phyloP scores from a whole-genome alignment of 2,797 vertebrate genomes.

The Catostomus latipinnis region DNA sequence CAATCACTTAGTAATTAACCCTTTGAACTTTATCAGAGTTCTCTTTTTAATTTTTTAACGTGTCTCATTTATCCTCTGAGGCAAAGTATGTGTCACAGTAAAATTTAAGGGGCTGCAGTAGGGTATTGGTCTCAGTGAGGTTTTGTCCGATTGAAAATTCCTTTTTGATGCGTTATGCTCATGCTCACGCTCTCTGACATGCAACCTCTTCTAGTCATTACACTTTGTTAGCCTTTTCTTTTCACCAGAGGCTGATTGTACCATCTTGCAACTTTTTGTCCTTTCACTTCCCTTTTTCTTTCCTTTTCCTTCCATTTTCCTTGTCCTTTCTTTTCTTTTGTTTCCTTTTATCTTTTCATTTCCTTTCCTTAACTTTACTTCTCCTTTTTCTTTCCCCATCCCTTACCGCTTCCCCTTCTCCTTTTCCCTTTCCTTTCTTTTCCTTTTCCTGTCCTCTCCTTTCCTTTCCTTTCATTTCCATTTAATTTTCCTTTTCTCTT shows the following conservation, averaged over 20 bases:
- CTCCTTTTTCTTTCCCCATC: too few species aligned
- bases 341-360: constrained; percentile 1
- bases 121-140: constrained; percentile 45
- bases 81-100: constrained; percentile 13
- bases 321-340: too few species aligned
- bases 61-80: constrained; percentile 32
- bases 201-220: constrained; percentile 10
- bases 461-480: not conserved
- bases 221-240: not conserved
- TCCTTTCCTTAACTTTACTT: not conserved
- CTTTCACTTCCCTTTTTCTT: too few species aligned
- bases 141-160: constrained; percentile 50
- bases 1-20: too few species aligned
- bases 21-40: not conserved
- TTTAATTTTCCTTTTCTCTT: constrained; percentile 26
- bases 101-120: constrained; percentile 27
- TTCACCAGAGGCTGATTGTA: not conserved
- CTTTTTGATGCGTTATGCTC: constrained; percentile 10
- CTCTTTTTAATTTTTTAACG: constrained; percentile 27
- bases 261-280: not conserved
- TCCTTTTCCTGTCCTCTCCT: not conserved
- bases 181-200: constrained; percentile 7
- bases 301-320: too few species aligned
- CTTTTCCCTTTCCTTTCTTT: constrained; percentile 29
- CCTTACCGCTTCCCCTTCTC: constrained; percentile 38